phyloP scores from a whole-genome alignment of 1,140 invertebrate species.

The Steinernema feltiae region DNA sequence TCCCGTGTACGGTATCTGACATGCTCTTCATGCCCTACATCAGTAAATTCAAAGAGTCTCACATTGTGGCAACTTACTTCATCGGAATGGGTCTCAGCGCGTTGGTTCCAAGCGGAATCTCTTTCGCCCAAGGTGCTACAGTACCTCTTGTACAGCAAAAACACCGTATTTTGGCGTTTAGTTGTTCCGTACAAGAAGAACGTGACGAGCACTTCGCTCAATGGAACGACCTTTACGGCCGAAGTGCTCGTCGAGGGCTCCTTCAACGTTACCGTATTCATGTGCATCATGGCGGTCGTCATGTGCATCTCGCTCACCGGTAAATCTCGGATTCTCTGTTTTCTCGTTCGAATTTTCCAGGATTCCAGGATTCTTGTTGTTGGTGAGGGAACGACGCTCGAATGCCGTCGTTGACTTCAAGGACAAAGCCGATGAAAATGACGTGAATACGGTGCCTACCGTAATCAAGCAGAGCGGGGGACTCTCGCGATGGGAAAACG shows the following conservation, averaged over 20 bases:
- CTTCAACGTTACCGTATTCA: not conserved
- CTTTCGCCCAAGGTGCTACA: not conserved
- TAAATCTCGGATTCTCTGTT: not conserved
- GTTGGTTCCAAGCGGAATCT: not conserved
- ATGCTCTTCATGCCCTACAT: slow-evolving; percentile 1
- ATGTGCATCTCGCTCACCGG: not conserved
- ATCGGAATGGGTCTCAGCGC: slow-evolving; percentile 6
- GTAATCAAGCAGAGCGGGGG: not conserved
- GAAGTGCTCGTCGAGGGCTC: not conserved
- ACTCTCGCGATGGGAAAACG: not conserved
- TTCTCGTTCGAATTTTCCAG: not conserved
- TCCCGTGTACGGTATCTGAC: not conserved
- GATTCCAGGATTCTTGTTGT: not conserved
- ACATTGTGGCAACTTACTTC: slow-evolving; percentile 2
- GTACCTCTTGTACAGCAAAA: not conserved
- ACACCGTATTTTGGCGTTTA: no score
- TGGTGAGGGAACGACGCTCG: not conserved
- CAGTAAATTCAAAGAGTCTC: slow-evolving; percentile 7
- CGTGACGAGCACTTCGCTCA: not conserved
- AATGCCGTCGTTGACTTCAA: not conserved
- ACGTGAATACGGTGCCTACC: not conserved
- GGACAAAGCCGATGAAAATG: not conserved
- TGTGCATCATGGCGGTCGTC: not conserved
- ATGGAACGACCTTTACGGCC: not conserved
- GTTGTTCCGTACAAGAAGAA: not conserved